Evolutionary conservation across 1,140 invertebrate species (phyloP).

Genomic region (Drosophila nikananu): DNA sequence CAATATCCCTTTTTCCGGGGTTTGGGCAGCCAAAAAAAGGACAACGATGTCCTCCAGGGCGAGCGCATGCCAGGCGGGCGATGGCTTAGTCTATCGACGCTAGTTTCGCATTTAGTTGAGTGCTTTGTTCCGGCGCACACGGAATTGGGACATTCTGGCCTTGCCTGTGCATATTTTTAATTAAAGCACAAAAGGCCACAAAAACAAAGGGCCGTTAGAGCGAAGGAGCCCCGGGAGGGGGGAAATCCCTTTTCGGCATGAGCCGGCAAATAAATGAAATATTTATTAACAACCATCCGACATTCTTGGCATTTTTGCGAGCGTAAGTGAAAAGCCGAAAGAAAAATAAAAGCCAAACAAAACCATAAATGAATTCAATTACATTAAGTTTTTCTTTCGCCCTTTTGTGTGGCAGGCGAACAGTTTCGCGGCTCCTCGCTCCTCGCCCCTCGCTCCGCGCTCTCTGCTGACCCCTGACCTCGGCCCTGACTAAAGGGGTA

Average conservation of each 20-base stretch:
- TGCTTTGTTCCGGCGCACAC: slow-evolving; percentile 62
- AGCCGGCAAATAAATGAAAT: slow-evolving; percentile 78
- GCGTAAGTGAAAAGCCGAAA: slow-evolving; percentile 65
- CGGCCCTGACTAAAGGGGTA: slow-evolving; percentile 49
- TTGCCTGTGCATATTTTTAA: slow-evolving; percentile 79
- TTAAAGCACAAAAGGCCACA: slow-evolving; percentile 76
- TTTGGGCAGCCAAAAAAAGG: slow-evolving; percentile 64
- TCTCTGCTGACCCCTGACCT: slow-evolving; percentile 48
- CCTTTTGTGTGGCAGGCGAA: slow-evolving; percentile 35
- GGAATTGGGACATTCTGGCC: slow-evolving; percentile 62
- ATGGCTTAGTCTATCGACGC: slow-evolving; percentile 51
- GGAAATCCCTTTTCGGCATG: slow-evolving; percentile 50
- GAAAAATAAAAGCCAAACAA: slow-evolving; percentile 71
- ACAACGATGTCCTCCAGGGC: slow-evolving; percentile 21
- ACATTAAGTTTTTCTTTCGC: slow-evolving; percentile 74
- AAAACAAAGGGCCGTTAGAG: slow-evolving; percentile 62
- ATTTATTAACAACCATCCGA: slow-evolving; percentile 79
- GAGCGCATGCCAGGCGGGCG: neutral
- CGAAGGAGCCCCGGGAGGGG: slow-evolving; percentile 4
- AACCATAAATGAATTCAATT: slow-evolving; percentile 83
- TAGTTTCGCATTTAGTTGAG: slow-evolving; percentile 77
- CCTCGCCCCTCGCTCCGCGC: neutral
- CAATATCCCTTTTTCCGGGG: slow-evolving; percentile 70
- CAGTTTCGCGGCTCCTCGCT: slow-evolving; percentile 13
- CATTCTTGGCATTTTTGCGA: slow-evolving; percentile 75